Evolutionary conservation across 2,113 vertebrate species (phyloP), one percentile per base, ranked within the genome.

Genomic region (Laterallus jamaicensis): DNA sequence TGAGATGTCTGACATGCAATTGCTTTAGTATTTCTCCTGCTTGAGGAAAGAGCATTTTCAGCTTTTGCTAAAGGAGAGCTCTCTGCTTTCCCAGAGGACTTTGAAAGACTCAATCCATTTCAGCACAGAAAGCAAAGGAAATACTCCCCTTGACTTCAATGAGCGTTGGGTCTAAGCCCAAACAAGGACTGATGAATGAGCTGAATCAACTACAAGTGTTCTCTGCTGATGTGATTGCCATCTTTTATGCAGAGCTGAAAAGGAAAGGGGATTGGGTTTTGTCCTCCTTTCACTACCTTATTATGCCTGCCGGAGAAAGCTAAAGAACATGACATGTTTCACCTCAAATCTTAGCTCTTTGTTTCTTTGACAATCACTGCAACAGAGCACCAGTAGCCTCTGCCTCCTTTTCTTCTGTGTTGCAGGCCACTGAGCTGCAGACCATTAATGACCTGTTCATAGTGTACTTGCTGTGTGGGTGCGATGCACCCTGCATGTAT

Each of bases 201-300:
- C 62, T 89, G 86, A 91, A 95, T 93, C 69, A 91, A 60, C 49
- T 42, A 64, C 77, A 82, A 95, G 52, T 82, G 86, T 82, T 96
- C 56, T 86, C 49, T 75, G 49, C 62, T 87, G 74, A 24, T 85
- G 49, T 73, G 77, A 85, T 75, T 89, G 80, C 62, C 40, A 15
- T 52, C 49, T 64, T 87, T 95, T 91, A 89, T 76, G 35, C 8
- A 58, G 12, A 71, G 42, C 49, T 93, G 76, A 75, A 93, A 75
- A 91, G 64, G 12, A 78, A 77, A 77, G 39, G 12, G 44, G 29
- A 56, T 59, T 44, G 60, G 20, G 0, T 86, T 86, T 83, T 68
- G 25, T 86, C 31, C 35, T 90, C 35, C 28, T 92, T 94, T 88
- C 71, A 90, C 73, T 64, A 15, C 50, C 60, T 93, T 88, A 66